Evolutionary conservation across 2,888 invertebrate species (phyloP).

Genomic region (Tetropium fuscum): DNA sequence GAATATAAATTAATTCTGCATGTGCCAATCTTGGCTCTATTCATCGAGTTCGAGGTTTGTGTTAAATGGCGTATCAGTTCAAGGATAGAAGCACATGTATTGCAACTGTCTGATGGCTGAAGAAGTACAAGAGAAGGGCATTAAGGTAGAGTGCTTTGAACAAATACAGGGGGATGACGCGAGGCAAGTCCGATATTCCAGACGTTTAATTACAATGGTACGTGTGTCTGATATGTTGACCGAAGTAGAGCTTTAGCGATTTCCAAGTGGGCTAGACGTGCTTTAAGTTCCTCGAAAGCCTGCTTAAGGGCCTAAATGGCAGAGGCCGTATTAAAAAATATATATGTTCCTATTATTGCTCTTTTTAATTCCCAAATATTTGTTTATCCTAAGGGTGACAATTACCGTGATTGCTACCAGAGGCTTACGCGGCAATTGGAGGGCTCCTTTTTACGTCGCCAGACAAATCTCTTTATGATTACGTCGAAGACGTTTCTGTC

Average conservation of each 20-base stretch:
- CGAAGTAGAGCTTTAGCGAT: slow-evolving; percentile 27
- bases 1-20: no score
- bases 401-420: slow-evolving; percentile 14
- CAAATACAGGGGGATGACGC: slow-evolving; percentile 29
- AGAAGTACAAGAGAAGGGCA: slow-evolving; percentile 46
- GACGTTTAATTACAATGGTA: slow-evolving; percentile 40
- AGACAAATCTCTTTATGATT: slow-evolving; percentile 58
- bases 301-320: no score
- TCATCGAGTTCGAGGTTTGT: neutral
- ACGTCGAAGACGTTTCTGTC: slow-evolving; percentile 56
- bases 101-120: slow-evolving; percentile 18
- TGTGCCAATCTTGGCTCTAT: neutral
- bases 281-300: no score
- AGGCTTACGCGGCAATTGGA: slow-evolving; percentile 34
- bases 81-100: slow-evolving; percentile 4
- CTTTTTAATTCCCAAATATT: no score
- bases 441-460: slow-evolving; percentile 41
- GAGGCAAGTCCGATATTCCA: slow-evolving; percentile 33
- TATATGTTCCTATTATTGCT: no score
- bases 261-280: slow-evolving; percentile 1
- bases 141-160: slow-evolving; percentile 43
- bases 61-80: slow-evolving; percentile 9
- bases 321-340: no score
- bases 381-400: slow-evolving; percentile 1
- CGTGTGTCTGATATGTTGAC: slow-evolving; percentile 39